phyloP scores from a whole-genome alignment of 1,140 invertebrate species.

The Paramacrobiotus metropolitanus region DNA sequence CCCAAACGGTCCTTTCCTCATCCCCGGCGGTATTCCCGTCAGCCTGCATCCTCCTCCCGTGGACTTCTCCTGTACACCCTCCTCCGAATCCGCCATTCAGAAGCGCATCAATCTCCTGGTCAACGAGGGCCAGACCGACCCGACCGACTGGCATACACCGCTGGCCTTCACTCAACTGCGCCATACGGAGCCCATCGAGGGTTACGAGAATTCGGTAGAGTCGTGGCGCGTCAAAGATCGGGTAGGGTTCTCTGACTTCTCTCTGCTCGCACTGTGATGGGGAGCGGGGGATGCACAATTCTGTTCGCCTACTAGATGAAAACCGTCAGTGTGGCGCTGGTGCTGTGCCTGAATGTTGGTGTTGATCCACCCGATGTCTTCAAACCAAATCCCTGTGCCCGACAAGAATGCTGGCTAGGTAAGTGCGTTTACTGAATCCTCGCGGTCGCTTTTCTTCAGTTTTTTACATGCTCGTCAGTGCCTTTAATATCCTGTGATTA shows the following conservation, averaged over 20 bases:
- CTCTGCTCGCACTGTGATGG: slow-evolving; percentile 2
- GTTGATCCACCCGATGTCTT: slow-evolving; percentile 95
- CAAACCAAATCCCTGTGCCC: slow-evolving; percentile 83
- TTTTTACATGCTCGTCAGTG: no score
- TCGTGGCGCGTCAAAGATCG: slow-evolving; percentile 75
- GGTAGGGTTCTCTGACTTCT: slow-evolving; percentile 29
- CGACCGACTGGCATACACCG: slow-evolving; percentile 16
- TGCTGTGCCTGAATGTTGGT: slow-evolving; percentile 90
- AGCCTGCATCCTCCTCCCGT: no score
- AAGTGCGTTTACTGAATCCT: no score
- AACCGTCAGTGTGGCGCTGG: slow-evolving; percentile 94
- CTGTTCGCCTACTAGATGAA: slow-evolving; percentile 44
- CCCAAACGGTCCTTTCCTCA: no score
- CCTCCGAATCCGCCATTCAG: background rate
- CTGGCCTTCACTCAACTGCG: slow-evolving; percentile 31
- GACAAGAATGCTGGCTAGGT: slow-evolving; percentile 93
- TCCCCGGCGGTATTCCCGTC: no score
- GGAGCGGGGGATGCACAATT: slow-evolving; percentile 5
- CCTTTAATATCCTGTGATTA: no score
- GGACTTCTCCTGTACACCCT: no score
- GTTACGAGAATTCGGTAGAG: slow-evolving; percentile 41
- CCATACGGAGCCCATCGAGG: slow-evolving; percentile 48
- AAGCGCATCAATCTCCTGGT: background rate
- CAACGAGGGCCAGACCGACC: slow-evolving; percentile 10
- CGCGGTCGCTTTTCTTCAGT: no score